Base-by-base conservation (phyloP, 2,113 vertebrate genomes). In the Catagonus wagneri region DNA sequence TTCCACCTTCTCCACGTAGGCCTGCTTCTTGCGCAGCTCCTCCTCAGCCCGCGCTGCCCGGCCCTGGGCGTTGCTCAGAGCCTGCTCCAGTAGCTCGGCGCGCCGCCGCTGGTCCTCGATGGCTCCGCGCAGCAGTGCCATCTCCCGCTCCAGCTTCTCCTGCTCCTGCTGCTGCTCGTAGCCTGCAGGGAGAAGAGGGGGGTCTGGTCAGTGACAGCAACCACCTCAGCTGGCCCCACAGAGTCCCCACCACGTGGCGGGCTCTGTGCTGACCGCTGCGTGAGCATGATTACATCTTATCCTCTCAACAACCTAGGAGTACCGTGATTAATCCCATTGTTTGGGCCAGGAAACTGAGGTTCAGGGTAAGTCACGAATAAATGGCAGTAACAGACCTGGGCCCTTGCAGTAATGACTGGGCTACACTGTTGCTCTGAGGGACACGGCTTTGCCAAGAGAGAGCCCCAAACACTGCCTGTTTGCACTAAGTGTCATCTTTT, bases 1-100 rank as follows among this genome's bases (percentile, higher is more conserved):
- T 97, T 99, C 99, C 93, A 99, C 99, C 97, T 99, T 99, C 98
- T 99, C 99, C 92, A 99, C 99, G 0, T 99, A 99, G 0, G 99
- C 99, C 66, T 99, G 98, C 94, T 99, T 99, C 98, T 99, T 99
- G 52, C 99, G 98, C 80, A 99, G 98, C 96, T 99, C 99, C 0
- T 99, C 99, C 96, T 99, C 99, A 0, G 99, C 99, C 65, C 99
- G 99, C 36, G 98, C 99, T 0, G 99, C 99, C n/a, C 99, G 99
- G 0, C 97, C 97, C 98, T 99, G 99, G 1, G 99, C 99, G 0
- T 98, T 99, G 97, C 99, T 98, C 98, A 99, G 98, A 0, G 99
- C 99, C 98, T 99, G 99, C 97, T 99, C 99, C 95, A 99, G 98
- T 52, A 99, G 98, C 98, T 99, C 99, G 0, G 99, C 98, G 0